Evolutionary conservation across 2,797 vertebrate species (phyloP).

Genomic region (Hydrocynus forskahlii): DNA sequence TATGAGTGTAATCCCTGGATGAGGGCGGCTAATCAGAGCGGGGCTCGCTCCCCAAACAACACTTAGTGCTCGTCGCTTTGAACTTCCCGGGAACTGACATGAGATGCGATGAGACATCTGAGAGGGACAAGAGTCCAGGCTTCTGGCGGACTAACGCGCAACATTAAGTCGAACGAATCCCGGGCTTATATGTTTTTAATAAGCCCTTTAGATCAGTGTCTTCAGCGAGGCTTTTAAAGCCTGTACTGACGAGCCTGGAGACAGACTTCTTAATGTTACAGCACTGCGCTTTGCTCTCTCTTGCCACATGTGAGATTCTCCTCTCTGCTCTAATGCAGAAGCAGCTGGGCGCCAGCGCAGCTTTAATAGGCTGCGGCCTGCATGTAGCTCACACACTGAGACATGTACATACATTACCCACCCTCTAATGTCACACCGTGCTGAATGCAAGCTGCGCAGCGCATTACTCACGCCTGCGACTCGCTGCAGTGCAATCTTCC

Average conservation of each 20-base stretch:
- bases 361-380: constrained; percentile 9
- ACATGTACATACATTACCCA: constrained; percentile 6
- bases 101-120: background rate
- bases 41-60: constrained; percentile 2
- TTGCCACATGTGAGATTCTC: background rate
- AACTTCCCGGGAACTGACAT: background rate
- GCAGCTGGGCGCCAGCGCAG: background rate
- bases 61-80: background rate
- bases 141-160: background rate
- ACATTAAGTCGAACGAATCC: constrained; percentile 1
- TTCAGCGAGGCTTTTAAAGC: background rate
- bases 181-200: constrained; percentile 17
- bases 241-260: background rate
- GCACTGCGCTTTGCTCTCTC: background rate
- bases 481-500: background rate
- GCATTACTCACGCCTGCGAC: background rate
- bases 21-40: background rate
- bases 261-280: background rate
- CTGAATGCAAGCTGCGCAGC: background rate
- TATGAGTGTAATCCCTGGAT: constrained; percentile 14
- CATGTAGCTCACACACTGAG: background rate
- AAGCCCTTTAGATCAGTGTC: constrained; percentile 11
- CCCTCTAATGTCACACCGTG: constrained; percentile 1
- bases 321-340: background rate
- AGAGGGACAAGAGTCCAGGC: constrained; percentile 2